phyloP scores from a whole-genome alignment of 2,888 invertebrate genomes.

The Trichogramma evanescens region DNA sequence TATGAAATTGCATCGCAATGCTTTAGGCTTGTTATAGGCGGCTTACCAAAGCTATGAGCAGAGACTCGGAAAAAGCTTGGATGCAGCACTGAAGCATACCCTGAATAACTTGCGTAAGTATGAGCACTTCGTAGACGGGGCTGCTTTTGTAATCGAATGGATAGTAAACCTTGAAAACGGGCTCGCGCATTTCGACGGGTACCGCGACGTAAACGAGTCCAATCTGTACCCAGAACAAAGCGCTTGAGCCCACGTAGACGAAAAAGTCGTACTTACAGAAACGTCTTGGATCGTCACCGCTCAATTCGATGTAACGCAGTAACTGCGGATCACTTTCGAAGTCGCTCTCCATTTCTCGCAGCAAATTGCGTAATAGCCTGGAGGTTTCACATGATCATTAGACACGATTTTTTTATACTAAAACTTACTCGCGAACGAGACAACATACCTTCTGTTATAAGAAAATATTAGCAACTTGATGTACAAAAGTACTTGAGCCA shows the following conservation, averaged over 20 bases:
- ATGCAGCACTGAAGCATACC: not conserved
- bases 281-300: not conserved
- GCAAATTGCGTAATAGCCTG: not conserved
- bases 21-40: too few species aligned
- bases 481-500: not conserved
- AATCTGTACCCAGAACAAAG: not conserved
- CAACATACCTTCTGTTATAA: conserved; percentile 1
- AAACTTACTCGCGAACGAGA: not conserved
- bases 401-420: too few species aligned
- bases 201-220: not conserved
- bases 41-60: conserved; percentile 6
- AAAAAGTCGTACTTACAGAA: conserved; percentile 4
- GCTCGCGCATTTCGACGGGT: not conserved
- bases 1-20: too few species aligned
- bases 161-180: not conserved
- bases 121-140: conserved; percentile 3
- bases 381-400: too few species aligned
- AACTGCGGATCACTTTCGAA: not conserved
- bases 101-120: not conserved
- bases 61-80: not conserved
- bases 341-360: conserved; percentile 7
- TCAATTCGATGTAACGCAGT: too few species aligned
- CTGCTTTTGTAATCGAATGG: conserved; percentile 6
- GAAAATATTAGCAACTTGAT: not conserved
- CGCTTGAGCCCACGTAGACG: not conserved